These are phyloP conservation scores for Helostoma temminkii DNA, from an alignment of 2,797 vertebrate genomes.

Conservation along the genomic window DNA sequence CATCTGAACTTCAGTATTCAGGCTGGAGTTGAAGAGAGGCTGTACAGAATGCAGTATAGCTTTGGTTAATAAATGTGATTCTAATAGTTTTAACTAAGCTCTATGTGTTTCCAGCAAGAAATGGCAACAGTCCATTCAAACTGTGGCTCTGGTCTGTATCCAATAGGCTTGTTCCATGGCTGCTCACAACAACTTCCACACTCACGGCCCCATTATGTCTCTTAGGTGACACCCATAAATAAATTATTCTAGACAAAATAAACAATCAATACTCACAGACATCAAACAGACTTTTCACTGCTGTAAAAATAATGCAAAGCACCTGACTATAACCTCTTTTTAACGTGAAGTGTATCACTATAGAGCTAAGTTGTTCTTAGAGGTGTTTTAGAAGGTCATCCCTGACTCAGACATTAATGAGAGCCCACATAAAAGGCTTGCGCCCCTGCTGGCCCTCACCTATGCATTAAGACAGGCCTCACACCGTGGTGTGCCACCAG, in stretches of 20 bases:
- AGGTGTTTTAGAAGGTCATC: slow-evolving; percentile 53
- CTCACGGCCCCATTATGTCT: slow-evolving; percentile 25
- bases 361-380: slow-evolving; percentile 6
- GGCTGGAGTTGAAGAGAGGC: too few relatives aligned
- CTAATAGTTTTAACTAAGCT: background rate
- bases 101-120: background rate
- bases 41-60: too few relatives aligned
- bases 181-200: slow-evolving; percentile 12
- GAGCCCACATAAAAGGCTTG: slow-evolving; percentile 35
- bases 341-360: slow-evolving; percentile 4
- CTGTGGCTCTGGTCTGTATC: background rate
- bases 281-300: background rate
- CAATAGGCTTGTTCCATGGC: background rate
- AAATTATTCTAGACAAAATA: slow-evolving; percentile 27
- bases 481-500: slow-evolving; percentile 32
- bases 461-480: slow-evolving; percentile 36
- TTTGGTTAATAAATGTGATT: too few relatives aligned
- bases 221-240: slow-evolving; percentile 20
- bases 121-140: background rate
- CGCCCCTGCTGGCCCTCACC: slow-evolving; percentile 40
- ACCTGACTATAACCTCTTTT: background rate
- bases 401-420: slow-evolving; percentile 63
- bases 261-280: slow-evolving; percentile 8
- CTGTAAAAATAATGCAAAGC: slow-evolving; percentile 9
- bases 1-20: too few relatives aligned